Conservation (phyloP, 2,113 vertebrate genomes). For the Aythya baeri region DNA sequence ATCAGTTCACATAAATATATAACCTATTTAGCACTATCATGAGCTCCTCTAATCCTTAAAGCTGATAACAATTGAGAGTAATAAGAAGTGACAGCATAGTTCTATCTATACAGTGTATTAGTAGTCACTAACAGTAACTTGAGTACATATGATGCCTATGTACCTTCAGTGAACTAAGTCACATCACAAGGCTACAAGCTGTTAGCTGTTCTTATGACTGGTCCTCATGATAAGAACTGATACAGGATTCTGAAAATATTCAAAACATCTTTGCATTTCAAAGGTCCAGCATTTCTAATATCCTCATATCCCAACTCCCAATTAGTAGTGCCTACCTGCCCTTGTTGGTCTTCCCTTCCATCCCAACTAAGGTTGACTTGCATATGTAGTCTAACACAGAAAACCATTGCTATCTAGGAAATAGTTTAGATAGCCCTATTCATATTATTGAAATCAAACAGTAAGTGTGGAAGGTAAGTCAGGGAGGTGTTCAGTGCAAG, state of each 20-base stretch:
- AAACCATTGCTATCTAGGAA: neutral
- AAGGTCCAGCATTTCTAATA: neutral
- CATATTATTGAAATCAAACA: neutral
- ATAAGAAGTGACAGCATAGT: conserved; percentile 7
- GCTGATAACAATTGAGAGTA: conserved; percentile 29
- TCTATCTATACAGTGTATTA: neutral
- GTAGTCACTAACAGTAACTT: neutral
- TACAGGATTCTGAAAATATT: neutral
- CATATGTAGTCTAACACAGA: neutral
- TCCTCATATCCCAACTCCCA: neutral
- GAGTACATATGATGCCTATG: neutral
- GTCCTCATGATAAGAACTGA: neutral
- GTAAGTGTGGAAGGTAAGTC: neutral
- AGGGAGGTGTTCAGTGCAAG: neutral
- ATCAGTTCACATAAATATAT: neutral
- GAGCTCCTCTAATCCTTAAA: conserved; percentile 51
- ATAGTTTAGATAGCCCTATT: neutral
- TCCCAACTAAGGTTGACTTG: neutral
- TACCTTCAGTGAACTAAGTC: neutral
- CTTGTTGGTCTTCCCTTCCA: neutral
- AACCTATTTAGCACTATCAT: conserved; percentile 16
- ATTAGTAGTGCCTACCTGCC: neutral
- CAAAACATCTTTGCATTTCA: neutral
- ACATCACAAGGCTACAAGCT: neutral
- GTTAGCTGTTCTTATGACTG: neutral